Evolutionary conservation across 2,113 vertebrate species (phyloP).

Genomic region (Dasyornis broadbenti): DNA sequence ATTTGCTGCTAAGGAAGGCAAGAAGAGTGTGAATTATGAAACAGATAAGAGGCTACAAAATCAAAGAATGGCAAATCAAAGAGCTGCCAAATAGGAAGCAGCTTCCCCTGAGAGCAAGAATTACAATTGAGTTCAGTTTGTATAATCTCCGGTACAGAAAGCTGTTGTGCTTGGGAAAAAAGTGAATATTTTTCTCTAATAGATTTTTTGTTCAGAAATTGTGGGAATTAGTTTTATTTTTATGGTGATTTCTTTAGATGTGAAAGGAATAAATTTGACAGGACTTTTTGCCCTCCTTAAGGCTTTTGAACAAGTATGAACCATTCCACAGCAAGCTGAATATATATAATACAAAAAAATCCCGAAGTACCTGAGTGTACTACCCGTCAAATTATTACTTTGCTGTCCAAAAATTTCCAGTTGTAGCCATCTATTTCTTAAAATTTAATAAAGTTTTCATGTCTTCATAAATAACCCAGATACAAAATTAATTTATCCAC

Average conservation of each 20-base stretch:
- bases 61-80: constrained; percentile 15
- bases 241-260: neutral
- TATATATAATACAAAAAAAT: neutral
- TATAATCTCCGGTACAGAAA: neutral
- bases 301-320: neutral
- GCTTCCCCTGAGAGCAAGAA: neutral
- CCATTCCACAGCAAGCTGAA: neutral
- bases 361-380: neutral
- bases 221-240: neutral
- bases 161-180: neutral
- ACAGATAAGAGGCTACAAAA: constrained; percentile 6
- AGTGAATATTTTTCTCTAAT: neutral
- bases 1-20: neutral
- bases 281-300: neutral
- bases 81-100: neutral
- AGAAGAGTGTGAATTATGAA: neutral
- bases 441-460: neutral
- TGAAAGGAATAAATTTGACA: neutral
- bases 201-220: neutral
- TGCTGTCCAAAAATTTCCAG: neutral
- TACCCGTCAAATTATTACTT: neutral
- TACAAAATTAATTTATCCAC: neutral
- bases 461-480: neutral
- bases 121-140: neutral
- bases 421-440: neutral